phyloP scores from a whole-genome alignment of 2,888 invertebrate genomes.

The Synergus laeviventris region DNA sequence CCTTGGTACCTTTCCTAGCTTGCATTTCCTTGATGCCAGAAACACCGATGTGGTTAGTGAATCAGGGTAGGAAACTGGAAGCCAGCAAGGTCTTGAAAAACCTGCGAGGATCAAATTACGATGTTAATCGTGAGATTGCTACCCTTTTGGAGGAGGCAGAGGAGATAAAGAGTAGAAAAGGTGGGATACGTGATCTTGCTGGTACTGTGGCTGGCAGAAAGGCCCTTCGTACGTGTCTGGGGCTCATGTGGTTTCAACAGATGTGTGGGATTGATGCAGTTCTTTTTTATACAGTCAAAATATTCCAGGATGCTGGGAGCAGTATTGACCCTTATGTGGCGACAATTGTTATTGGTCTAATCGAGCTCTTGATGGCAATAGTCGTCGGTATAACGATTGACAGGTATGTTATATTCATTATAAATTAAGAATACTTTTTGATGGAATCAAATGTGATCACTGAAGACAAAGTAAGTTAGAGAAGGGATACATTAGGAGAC shows the following conservation, averaged over 20 bases:
- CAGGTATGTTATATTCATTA: slow-evolving; percentile 52
- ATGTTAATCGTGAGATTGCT: slow-evolving; percentile 62
- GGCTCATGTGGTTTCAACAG: slow-evolving; percentile 79
- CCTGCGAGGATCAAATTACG: slow-evolving; percentile 63
- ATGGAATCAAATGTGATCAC: background rate
- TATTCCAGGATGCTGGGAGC: slow-evolving; percentile 74
- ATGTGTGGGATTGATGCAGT: slow-evolving; percentile 76
- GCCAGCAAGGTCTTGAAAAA: slow-evolving; percentile 59
- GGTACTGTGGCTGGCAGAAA: slow-evolving; percentile 69
- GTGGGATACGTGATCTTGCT: slow-evolving; percentile 66
- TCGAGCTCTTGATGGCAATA: slow-evolving; percentile 75
- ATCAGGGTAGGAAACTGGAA: slow-evolving; percentile 57
- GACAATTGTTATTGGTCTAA: slow-evolving; percentile 77
- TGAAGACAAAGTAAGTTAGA: background rate
- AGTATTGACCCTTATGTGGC: slow-evolving; percentile 72
- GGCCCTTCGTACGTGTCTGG: slow-evolving; percentile 75
- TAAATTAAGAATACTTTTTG: background rate
- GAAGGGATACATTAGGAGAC: background rate
- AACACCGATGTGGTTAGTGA: slow-evolving; percentile 69
- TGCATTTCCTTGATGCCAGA: slow-evolving; percentile 67
- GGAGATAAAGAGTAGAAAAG: slow-evolving; percentile 62
- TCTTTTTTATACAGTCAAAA: slow-evolving; percentile 74
- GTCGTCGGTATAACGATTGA: slow-evolving; percentile 76
- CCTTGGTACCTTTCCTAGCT: slow-evolving; percentile 72
- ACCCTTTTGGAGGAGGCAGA: slow-evolving; percentile 63